These are phyloP conservation scores for Alosa alosa DNA, from an alignment of 2,113 vertebrate species.

Conservation along the genomic window DNA sequence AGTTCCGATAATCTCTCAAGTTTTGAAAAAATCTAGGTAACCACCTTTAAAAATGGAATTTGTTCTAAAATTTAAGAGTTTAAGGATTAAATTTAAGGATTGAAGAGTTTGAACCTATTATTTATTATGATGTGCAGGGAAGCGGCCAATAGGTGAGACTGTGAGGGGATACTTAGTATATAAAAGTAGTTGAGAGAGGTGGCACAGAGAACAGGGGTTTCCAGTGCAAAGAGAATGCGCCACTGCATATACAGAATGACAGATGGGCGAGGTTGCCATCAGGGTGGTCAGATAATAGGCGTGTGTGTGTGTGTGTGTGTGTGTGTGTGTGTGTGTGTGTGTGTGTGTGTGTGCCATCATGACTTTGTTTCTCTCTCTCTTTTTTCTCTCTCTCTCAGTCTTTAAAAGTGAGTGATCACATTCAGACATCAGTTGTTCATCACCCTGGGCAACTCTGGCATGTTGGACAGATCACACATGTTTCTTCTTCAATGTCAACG, in stretches of 20 bases:
- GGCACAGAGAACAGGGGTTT: too few relatives aligned
- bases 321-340: slow-evolving; percentile 63
- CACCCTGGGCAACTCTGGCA: slow-evolving; percentile 41
- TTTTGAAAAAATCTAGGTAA: too few relatives aligned
- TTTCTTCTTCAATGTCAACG: slow-evolving; percentile 44
- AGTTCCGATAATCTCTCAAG: too few relatives aligned
- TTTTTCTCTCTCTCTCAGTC: slow-evolving; percentile 40
- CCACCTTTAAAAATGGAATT: too few relatives aligned
- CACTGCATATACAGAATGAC: neutral
- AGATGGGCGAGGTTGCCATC: neutral
- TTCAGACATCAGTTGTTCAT: slow-evolving; percentile 41
- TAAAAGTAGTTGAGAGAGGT: too few relatives aligned
- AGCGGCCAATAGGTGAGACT: too few relatives aligned
- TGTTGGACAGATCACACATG: slow-evolving; percentile 32
- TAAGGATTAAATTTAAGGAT: too few relatives aligned
- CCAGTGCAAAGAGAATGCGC: neutral
- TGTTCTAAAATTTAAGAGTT: too few relatives aligned
- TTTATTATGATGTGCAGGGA: too few relatives aligned
- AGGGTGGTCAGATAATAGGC: neutral
- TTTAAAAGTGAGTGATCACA: slow-evolving; percentile 49
- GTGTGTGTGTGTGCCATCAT: slow-evolving; percentile 26
- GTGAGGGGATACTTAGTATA: too few relatives aligned
- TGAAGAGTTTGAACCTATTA: too few relatives aligned
- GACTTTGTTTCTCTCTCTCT: slow-evolving; percentile 43
- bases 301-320: slow-evolving; percentile 24